A percentile compares a stretch with the other conserved stretches of the same genome.
Evolutionary conservation across 2,113 vertebrate species (phyloP).

Genomic region (Phylloscopus whistleri): DNA sequence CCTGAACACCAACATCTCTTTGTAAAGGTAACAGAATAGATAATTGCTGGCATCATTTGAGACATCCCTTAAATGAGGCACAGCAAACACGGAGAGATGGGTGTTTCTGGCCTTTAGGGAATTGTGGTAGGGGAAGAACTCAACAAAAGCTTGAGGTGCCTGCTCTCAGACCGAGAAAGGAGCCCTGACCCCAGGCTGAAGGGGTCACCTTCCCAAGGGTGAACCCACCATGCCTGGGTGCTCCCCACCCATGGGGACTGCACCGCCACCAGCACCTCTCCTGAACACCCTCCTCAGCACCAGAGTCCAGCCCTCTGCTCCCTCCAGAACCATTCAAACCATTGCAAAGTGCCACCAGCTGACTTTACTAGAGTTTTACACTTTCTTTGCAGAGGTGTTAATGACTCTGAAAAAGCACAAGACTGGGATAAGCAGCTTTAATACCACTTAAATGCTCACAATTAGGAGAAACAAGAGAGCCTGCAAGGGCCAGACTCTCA

Average conservation of each 20-base stretch:
- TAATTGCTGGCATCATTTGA: neutral
- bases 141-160: neutral
- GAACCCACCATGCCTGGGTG: rapidly evolving
- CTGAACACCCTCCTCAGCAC: rapidly evolving
- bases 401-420: neutral
- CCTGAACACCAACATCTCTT: neutral
- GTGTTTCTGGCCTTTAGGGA: neutral
- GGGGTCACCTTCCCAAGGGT: neutral
- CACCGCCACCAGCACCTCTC: neutral
- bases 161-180: neutral
- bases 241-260: neutral
- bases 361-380: neutral
- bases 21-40: neutral
- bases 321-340: neutral
- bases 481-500: neutral
- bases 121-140: neutral
- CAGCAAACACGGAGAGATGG: rapidly evolving
- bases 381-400: slow-evolving; percentile 23
- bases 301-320: rapidly evolving
- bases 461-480: neutral
- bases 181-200: rapidly evolving
- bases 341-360: neutral
- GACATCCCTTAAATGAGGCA: neutral
- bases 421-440: neutral
- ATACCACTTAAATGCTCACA: neutral